Evolutionary conservation across 2,797 vertebrate genomes (phyloP).

Genomic region (Acanthiza pusilla): DNA sequence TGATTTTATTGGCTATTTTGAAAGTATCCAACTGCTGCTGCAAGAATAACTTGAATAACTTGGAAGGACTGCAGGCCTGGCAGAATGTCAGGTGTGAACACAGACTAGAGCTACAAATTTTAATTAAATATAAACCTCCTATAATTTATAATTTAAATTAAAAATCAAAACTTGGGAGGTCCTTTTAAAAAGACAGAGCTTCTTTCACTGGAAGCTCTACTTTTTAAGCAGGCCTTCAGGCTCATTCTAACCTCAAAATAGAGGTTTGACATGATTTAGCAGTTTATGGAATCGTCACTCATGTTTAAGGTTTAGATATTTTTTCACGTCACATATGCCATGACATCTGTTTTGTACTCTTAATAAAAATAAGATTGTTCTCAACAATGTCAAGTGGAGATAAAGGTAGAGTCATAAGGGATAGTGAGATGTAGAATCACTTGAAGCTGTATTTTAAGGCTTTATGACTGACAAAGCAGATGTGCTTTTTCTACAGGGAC

Average conservation of each 20-base stretch:
- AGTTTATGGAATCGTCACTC: neutral
- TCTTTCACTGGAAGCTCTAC: neutral
- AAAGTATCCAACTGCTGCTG: neutral
- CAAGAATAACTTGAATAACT: neutral
- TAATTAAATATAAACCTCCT: neutral
- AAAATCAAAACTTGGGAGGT: neutral
- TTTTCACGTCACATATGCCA: neutral
- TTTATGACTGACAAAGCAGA: neutral
- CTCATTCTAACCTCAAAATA: neutral
- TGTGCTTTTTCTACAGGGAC: constrained; percentile 15
- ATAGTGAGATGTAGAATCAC: neutral
- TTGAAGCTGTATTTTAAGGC: neutral
- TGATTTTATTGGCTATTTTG: neutral
- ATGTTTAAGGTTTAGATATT: constrained; percentile 10
- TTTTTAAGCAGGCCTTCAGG: neutral
- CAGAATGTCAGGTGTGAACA: neutral
- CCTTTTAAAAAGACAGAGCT: neutral
- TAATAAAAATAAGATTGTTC: constrained; percentile 24
- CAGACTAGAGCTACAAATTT: neutral
- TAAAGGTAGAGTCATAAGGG: neutral
- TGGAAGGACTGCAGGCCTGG: neutral
- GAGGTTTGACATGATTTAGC: neutral
- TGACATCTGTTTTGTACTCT: constrained; percentile 26
- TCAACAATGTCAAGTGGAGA: neutral
- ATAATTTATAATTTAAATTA: neutral